Conservation (phyloP, 2,113 vertebrate genomes). For the Thymallus thymallus region DNA sequence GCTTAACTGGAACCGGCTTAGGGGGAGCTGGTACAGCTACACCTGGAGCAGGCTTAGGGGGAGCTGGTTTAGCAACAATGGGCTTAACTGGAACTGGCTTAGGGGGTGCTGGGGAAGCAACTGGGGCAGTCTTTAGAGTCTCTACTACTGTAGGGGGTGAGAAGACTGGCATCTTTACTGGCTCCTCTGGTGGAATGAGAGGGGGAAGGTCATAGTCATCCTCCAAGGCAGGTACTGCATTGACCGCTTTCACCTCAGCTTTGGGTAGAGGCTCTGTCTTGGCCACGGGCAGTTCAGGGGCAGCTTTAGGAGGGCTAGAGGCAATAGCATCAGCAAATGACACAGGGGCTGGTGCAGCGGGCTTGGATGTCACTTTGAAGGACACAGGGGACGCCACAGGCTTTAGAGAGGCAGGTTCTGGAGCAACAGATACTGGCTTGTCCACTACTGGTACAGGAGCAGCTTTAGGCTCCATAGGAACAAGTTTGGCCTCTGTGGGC, state of each 20-base stretch:
- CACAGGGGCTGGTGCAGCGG: slow-evolving; percentile 64
- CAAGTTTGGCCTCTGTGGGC: not conserved
- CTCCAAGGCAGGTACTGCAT: slow-evolving; percentile 31
- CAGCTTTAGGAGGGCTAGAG: slow-evolving; percentile 50
- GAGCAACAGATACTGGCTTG: slow-evolving; percentile 24
- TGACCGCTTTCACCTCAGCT: slow-evolving; percentile 37
- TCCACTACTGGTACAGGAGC: slow-evolving; percentile 23
- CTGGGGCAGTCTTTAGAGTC: slow-evolving; percentile 31
- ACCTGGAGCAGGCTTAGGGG: not conserved
- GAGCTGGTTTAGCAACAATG: not conserved
- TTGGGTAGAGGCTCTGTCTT: slow-evolving; percentile 15
- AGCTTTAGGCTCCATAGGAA: not conserved
- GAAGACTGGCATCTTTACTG: slow-evolving; percentile 54
- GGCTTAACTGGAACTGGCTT: not conserved
- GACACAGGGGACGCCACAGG: slow-evolving; percentile 45
- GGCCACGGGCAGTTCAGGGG: slow-evolving; percentile 22
- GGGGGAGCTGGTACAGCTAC: slow-evolving; percentile 7
- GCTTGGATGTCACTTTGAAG: slow-evolving; percentile 67
- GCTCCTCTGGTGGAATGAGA: slow-evolving; percentile 85
- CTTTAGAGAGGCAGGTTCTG: slow-evolving; percentile 41
- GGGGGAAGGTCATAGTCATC: slow-evolving; percentile 88
- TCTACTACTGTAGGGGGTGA: slow-evolving; percentile 54
- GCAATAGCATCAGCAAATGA: slow-evolving; percentile 62
- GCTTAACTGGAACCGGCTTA: too few relatives aligned
- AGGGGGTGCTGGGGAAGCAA: not conserved